Conservation (phyloP, 2,113 vertebrate species). For the Rutilus rutilus region DNA sequence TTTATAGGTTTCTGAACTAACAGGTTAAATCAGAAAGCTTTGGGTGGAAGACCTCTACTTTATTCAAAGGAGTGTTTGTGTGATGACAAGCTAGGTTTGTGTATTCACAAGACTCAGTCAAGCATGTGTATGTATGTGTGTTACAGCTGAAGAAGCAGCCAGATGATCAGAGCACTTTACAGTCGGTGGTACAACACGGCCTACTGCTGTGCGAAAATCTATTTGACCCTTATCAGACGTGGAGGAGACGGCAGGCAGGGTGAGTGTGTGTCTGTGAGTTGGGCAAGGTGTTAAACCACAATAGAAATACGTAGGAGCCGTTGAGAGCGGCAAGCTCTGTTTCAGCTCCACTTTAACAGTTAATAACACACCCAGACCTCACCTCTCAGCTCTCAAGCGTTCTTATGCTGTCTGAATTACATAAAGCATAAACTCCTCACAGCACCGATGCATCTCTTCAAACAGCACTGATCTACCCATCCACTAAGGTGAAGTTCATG, state of each 20-base stretch:
- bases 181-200: slow-evolving; percentile 80
- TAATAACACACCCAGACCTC: slow-evolving; percentile 12
- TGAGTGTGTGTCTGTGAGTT: slow-evolving; percentile 67
- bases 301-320: slow-evolving; percentile 59
- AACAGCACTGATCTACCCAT: neutral
- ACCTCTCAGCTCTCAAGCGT: neutral
- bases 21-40: slow-evolving; percentile 62
- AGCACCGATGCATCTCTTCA: neutral
- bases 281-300: slow-evolving; percentile 24
- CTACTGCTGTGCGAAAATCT: slow-evolving; percentile 90
- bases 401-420: neutral
- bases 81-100: slow-evolving; percentile 5
- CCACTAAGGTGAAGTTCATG: neutral
- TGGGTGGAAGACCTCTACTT: slow-evolving; percentile 51
- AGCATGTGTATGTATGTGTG: slow-evolving; percentile 37
- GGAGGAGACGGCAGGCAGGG: slow-evolving; percentile 88
- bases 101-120: neutral
- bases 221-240: slow-evolving; percentile 94
- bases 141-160: slow-evolving; percentile 79
- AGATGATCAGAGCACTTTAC: slow-evolving; percentile 70
- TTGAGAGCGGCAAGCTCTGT: neutral
- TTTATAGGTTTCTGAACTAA: slow-evolving; percentile 3
- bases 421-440: neutral
- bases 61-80: slow-evolving; percentile 44
- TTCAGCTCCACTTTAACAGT: slow-evolving; percentile 28